These are phyloP conservation scores for Thinocorus orbignyianus DNA, from an alignment of 2,113 vertebrate species.

Conservation along the genomic window DNA sequence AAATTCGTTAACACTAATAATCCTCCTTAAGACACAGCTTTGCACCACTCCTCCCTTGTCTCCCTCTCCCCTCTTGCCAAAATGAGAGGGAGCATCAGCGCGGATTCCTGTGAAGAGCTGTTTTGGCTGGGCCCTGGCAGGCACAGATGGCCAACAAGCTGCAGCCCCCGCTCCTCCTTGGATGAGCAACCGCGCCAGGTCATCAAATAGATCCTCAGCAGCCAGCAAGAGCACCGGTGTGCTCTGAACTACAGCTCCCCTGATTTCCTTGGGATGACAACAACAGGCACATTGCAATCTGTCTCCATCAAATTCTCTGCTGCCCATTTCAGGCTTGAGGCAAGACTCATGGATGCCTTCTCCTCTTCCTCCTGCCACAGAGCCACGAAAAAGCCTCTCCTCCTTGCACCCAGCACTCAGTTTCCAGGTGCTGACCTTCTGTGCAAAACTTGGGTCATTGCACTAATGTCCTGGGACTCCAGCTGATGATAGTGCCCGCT, in stretches of 20 bases:
- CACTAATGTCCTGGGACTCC: neutral
- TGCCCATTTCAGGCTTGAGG: neutral
- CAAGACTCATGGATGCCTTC: neutral
- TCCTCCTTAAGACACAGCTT: conserved; percentile 30
- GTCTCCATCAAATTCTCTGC: neutral
- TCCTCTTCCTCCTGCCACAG: neutral
- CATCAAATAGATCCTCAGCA: neutral
- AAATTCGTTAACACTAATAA: conserved; percentile 25
- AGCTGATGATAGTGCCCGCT: neutral
- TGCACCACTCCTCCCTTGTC: neutral
- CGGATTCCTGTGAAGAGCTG: neutral
- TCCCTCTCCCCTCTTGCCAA: conserved; percentile 26
- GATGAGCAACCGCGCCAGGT: neutral
- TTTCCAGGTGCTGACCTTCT: neutral
- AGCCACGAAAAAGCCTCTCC: neutral
- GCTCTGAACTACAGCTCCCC: neutral
- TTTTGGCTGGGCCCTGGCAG: conserved; percentile 17
- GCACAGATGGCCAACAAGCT: neutral
- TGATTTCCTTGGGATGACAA: neutral
- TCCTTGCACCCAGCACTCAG: neutral
- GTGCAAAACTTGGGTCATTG: fast-evolving
- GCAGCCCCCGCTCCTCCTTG: neutral
- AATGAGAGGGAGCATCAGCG: conserved; percentile 13
- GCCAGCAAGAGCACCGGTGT: neutral
- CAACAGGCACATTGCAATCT: neutral